Evolutionary conservation across 2,797 vertebrate species (phyloP).

Genomic region (Notamacropus eugenii): DNA sequence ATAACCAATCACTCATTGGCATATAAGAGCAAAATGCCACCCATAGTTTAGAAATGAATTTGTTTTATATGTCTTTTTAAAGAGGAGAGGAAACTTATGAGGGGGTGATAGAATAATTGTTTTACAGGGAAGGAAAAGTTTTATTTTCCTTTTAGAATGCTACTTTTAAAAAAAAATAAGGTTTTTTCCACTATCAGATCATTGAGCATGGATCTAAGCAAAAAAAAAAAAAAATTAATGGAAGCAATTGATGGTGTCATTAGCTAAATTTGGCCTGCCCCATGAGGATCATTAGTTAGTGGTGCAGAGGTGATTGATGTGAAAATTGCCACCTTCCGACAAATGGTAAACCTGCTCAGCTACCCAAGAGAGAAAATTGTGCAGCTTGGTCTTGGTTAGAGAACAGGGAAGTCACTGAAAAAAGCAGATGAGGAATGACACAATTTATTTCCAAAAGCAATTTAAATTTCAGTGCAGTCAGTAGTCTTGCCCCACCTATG

Average conservation of each 20-base stretch:
- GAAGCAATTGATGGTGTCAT: conserved; percentile 4
- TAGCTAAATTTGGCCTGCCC: conserved; percentile 27
- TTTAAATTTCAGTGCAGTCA: conserved; percentile 56
- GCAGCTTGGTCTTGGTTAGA: conserved; percentile 55
- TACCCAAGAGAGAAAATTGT: conserved; percentile 67
- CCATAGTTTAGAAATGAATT: not conserved
- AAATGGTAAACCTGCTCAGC: conserved; percentile 38
- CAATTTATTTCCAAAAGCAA: conserved; percentile 75
- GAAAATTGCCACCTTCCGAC: conserved; percentile 67
- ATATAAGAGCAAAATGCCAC: not conserved
- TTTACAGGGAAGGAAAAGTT: not conserved
- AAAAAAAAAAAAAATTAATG: not conserved
- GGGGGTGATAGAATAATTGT: not conserved
- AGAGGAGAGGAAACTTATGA: not conserved
- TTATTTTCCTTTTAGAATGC: not conserved
- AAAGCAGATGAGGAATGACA: conserved; percentile 70
- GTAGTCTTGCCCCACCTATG: not conserved
- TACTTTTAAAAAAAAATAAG: not conserved
- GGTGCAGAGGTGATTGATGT: conserved; percentile 76
- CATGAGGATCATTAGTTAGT: conserved; percentile 74
- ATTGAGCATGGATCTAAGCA: not conserved
- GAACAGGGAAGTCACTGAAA: conserved; percentile 58
- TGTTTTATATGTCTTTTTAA: not conserved
- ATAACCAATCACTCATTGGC: not conserved
- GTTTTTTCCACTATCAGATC: not conserved